phyloP scores from a whole-genome alignment of 1,140 invertebrate species.

The Solenopsis invicta region DNA sequence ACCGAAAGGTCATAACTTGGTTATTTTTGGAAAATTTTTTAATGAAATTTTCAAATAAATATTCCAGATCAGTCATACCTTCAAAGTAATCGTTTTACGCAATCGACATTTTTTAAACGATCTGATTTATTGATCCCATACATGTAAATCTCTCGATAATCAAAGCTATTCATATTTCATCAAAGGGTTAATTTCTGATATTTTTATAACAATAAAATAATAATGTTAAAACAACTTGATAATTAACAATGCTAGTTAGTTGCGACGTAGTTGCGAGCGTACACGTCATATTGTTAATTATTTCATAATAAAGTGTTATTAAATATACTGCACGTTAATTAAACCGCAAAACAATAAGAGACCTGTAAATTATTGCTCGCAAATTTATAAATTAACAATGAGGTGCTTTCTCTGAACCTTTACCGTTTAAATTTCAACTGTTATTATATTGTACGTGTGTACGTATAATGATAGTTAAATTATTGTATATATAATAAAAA shows the following conservation, averaged over 20 bases:
- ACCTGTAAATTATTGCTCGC: background rate
- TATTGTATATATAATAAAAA: background rate
- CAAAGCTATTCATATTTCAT: background rate
- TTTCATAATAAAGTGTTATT: constrained; percentile 2
- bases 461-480: background rate
- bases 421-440: background rate
- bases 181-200: background rate
- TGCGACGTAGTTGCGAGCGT: background rate
- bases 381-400: constrained; percentile 17
- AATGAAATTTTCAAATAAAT: background rate
- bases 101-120: background rate
- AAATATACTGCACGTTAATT: background rate
- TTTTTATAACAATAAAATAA: background rate
- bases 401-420: background rate
- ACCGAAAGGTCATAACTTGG: background rate
- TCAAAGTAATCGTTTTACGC: background rate
- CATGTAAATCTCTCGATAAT: background rate
- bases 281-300: constrained; percentile 17
- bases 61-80: background rate
- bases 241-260: constrained; percentile 28
- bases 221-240: background rate
- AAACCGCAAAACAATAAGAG: background rate
- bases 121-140: background rate
- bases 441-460: background rate
- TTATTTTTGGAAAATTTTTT: background rate